Conservation (phyloP, 2,888 invertebrate genomes). For the Gastrophysa polygoni region DNA sequence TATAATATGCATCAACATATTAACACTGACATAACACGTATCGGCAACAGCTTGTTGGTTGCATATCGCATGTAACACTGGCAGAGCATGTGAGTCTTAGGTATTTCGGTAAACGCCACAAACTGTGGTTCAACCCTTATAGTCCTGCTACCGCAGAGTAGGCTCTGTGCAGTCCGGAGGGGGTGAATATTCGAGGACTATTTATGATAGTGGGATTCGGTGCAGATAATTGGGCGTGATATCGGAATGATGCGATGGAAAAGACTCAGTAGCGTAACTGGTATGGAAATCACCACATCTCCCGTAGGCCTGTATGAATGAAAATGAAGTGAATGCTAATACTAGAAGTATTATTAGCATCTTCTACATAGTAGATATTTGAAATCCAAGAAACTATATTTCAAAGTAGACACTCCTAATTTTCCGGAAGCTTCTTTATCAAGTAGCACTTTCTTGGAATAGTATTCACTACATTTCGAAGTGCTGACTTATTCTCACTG, state of each 20-base stretch:
- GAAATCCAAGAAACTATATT: too few species aligned
- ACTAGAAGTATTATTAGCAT: too few species aligned
- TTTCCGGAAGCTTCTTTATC: too few species aligned
- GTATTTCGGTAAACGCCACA: not conserved
- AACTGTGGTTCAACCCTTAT: not conserved
- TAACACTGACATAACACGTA: not conserved
- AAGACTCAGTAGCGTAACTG: slow-evolving; percentile 1
- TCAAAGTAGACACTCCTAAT: too few species aligned
- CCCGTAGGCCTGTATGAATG: too few species aligned
- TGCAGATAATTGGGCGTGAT: slow-evolving; percentile 25
- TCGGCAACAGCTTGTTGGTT: not conserved
- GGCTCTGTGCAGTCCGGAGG: not conserved
- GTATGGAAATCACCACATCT: too few species aligned
- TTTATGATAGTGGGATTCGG: slow-evolving; percentile 17
- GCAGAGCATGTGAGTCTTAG: not conserved
- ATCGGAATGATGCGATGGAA: slow-evolving; percentile 23
- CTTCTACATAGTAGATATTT: too few species aligned
- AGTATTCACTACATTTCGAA: too few species aligned
- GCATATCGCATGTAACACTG: not conserved
- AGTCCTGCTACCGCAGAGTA: not conserved
- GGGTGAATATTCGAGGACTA: slow-evolving; percentile 1
- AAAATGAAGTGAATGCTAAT: slow-evolving; percentile 43
- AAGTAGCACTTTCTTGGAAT: too few species aligned
- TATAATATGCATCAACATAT: too few species aligned
- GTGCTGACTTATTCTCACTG: too few species aligned